Base-by-base conservation (phyloP, 2,888 invertebrate species). In the Cantharis nigra region DNA sequence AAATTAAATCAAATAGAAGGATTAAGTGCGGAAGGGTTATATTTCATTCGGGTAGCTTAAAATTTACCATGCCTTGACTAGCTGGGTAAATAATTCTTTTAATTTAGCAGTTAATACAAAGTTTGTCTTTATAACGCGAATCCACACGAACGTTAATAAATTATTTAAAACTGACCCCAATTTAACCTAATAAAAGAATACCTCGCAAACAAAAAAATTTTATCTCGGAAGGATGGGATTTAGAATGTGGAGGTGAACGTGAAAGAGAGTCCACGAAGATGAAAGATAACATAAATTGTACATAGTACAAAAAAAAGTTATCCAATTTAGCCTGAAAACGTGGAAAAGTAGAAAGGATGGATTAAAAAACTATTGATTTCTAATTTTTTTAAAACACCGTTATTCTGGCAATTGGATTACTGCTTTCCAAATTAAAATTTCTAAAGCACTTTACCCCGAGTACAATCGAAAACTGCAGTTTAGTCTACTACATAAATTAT, bases 21-120 rank as follows among this genome's bases (percentile, higher is more conserved):
- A 67, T 67, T 67, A 67, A 67, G 65, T 67, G 65, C 20, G 65
- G 65, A 67, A 67, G 65, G 65, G 65, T 67, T 67, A 67, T 67
- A 67, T 67, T 67, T 67, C 65, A 67, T 67, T 67, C 26, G 65
- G 26, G 65, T 67, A 67, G 65, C 65, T 67, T 67, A 67, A 67
- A 67, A 67, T 67, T 67, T 67, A 67, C 20, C 65, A 26, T 20
- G 26, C 65, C 18, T 67, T 14, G 65, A 67, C 20, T 67, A 49
- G 49, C 49, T 67, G 26, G 26, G 65, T 26, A 67, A 67, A 67
- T 67, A 67, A 67, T 23, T 67, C 65, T 67, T 67, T 67, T 67
- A 49, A 67, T 67, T 67, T 26, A 26, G n/a, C 65, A 23, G 20
- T 67, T 67, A 67, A 67, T 67, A 23, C 49, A 49, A 49, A 49